Evolutionary conservation across 2,113 vertebrate species (phyloP).

Genomic region (Corythornis vintsioides): DNA sequence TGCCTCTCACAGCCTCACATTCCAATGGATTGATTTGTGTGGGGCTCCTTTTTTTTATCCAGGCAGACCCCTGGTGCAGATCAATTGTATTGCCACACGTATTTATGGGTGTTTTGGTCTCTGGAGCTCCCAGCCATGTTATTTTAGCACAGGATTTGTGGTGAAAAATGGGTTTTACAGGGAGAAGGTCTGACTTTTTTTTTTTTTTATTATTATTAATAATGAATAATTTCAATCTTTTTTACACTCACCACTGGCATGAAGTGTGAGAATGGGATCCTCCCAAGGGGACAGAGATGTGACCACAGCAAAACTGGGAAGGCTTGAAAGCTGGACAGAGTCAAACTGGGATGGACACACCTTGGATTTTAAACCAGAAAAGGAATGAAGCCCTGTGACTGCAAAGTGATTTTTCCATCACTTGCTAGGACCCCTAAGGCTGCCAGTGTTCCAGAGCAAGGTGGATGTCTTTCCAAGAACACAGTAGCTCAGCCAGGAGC

Average conservation of each 20-base stretch:
- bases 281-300: not conserved
- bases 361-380: not conserved
- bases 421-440: not conserved
- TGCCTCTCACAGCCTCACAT: not conserved
- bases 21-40: not conserved
- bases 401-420: slow-evolving; percentile 13
- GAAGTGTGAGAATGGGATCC: not conserved
- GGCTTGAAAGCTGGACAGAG: not conserved
- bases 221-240: not conserved
- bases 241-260: not conserved
- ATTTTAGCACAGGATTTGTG: not conserved
- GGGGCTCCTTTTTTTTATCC: not conserved
- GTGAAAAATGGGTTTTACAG: not conserved
- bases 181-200: not conserved
- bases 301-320: not conserved
- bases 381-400: not conserved
- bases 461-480: not conserved
- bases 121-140: not conserved
- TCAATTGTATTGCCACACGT: not conserved
- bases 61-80: not conserved
- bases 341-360: not conserved
- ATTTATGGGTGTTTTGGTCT: not conserved
- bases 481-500: not conserved
- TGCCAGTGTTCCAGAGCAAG: not conserved
- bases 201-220: not conserved